These are phyloP conservation scores for Perca flavescens DNA, from an alignment of 2,113 vertebrate species.

Conservation along the genomic window DNA sequence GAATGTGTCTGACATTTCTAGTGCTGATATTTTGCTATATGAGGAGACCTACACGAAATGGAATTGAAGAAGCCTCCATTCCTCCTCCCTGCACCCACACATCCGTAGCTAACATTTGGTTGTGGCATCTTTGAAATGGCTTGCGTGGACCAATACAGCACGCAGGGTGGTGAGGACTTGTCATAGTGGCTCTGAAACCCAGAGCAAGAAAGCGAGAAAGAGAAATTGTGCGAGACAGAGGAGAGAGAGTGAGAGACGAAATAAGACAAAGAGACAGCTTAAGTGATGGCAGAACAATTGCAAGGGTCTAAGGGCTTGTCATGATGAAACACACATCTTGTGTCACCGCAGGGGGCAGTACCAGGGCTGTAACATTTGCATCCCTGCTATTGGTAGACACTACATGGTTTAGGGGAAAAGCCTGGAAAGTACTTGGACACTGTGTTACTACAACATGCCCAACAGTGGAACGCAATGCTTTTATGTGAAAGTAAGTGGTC, in stretches of 20 bases:
- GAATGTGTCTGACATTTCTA: constrained; percentile 67
- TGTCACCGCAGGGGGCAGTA: constrained; percentile 20
- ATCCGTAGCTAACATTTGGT: constrained; percentile 55
- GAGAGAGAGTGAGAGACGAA: constrained; percentile 12
- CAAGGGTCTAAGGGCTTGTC: constrained; percentile 42
- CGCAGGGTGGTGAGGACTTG: constrained; percentile 15
- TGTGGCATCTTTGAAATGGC: constrained; percentile 46
- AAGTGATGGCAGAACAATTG: constrained; percentile 46
- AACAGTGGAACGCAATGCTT: constrained; percentile 2
- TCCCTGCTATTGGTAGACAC: constrained; percentile 7
- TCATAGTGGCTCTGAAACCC: constrained; percentile 34
- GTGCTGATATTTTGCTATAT: constrained; percentile 45
- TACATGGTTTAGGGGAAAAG: background rate
- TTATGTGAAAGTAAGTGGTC: background rate
- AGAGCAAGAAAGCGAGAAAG: constrained; percentile 18
- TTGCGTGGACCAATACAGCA: constrained; percentile 53
- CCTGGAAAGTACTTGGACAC: constrained; percentile 1
- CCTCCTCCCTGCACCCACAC: constrained; percentile 11
- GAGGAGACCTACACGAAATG: constrained; percentile 48
- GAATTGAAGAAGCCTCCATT: constrained; percentile 26
- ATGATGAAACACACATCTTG: constrained; percentile 34
- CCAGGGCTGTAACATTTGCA: constrained; percentile 22
- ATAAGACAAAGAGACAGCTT: constrained; percentile 39
- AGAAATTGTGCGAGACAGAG: constrained; percentile 6
- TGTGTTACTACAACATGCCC: background rate